Evolutionary conservation across 2,888 invertebrate genomes (phyloP).

Genomic region (Bombyx huttoni): DNA sequence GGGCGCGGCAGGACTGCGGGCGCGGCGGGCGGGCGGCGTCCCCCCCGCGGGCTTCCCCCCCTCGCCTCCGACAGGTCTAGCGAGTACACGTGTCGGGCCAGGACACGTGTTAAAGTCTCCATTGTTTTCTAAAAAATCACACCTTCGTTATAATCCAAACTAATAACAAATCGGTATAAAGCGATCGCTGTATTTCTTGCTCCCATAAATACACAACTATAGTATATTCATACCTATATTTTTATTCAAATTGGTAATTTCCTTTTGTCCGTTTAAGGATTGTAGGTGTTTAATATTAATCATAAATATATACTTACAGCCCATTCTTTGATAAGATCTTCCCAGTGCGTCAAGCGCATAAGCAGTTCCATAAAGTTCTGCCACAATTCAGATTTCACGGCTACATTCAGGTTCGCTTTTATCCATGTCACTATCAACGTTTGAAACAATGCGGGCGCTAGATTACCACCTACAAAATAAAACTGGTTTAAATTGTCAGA

Average conservation of each 20-base stretch:
- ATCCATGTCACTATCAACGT: constrained; percentile 98
- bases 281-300: background rate
- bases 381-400: constrained; percentile 91
- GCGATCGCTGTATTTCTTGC: too few relatives aligned
- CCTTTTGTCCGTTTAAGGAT: too few relatives aligned
- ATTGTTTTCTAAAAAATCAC: constrained; percentile 84
- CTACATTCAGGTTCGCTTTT: constrained; percentile 95
- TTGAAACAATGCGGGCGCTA: constrained; percentile 90
- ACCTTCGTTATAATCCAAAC: background rate
- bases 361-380: constrained; percentile 92
- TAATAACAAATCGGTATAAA: too few relatives aligned
- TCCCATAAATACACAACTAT: too few relatives aligned
- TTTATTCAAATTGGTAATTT: too few relatives aligned
- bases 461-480: constrained; percentile 74
- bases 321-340: constrained; percentile 96
- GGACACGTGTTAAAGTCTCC: constrained; percentile 94
- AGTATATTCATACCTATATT: too few relatives aligned
- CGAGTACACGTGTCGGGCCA: constrained; percentile 95
- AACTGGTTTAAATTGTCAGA: background rate
- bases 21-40: constrained; percentile 15
- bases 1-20: constrained; percentile 29
- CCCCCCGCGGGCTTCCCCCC: constrained; percentile 64
- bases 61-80: constrained; percentile 91
- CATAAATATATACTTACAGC: constrained; percentile 76
- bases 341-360: constrained; percentile 91